Evolutionary conservation across 2,888 invertebrate genomes (phyloP).

Genomic region (Saturnia pavonia): DNA sequence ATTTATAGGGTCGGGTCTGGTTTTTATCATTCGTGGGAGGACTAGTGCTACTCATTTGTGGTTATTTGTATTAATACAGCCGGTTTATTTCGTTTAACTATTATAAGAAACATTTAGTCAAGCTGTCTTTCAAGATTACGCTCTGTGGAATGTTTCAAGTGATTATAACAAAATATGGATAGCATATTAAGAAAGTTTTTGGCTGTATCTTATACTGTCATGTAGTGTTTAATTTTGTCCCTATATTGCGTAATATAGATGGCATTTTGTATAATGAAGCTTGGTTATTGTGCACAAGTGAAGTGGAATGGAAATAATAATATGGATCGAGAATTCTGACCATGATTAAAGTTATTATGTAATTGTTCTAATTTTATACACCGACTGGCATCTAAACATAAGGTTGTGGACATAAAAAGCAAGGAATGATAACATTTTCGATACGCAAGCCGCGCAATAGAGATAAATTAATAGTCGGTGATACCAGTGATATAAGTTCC

Average conservation of each 20-base stretch:
- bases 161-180: neutral
- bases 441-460: constrained; percentile 53
- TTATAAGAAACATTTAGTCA: neutral
- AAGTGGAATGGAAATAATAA: too few relatives aligned
- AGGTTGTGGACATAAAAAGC: constrained; percentile 36
- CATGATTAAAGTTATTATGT: too few relatives aligned
- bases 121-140: neutral
- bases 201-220: too few relatives aligned
- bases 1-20: constrained; percentile 69
- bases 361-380: constrained; percentile 64
- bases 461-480: constrained; percentile 56
- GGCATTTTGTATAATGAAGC: too few relatives aligned
- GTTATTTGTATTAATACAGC: constrained; percentile 70
- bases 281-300: too few relatives aligned
- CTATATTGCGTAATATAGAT: too few relatives aligned
- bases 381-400: constrained; percentile 70
- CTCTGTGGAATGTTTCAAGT: neutral
- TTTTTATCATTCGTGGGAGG: constrained; percentile 70
- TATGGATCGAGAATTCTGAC: too few relatives aligned
- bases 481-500: constrained; percentile 61
- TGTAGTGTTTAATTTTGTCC: too few relatives aligned
- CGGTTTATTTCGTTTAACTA: constrained; percentile 12
- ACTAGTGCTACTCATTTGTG: constrained; percentile 69
- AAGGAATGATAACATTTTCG: constrained; percentile 43
- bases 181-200: neutral